Evolutionary conservation across 1,140 invertebrate genomes (phyloP).

Genomic region (Sarcophaga bullata): DNA sequence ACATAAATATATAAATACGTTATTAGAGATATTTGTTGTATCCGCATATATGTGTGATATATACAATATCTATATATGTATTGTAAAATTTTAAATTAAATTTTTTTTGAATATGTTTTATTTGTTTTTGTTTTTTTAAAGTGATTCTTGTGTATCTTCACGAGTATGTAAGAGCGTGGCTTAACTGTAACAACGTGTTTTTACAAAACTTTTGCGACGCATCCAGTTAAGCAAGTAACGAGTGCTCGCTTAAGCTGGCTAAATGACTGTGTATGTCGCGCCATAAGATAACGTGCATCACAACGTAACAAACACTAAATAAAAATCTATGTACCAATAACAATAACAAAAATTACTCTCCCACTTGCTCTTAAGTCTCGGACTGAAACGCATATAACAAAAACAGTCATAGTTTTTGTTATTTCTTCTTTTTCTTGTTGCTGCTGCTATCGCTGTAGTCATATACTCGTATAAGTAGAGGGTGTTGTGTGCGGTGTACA

Average conservation of each 20-base stretch:
- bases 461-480: not conserved
- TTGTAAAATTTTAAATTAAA: not conserved
- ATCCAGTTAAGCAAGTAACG: conserved; percentile 18
- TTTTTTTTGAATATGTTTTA: not conserved
- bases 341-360: not conserved
- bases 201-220: conserved; percentile 17
- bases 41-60: not conserved
- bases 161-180: conserved; percentile 1
- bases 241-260: conserved; percentile 23
- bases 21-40: not conserved
- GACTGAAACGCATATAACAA: not conserved
- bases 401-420: too few relatives aligned
- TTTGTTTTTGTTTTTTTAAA: not conserved
- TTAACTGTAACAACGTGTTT: conserved; percentile 19
- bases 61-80: not conserved
- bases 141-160: not conserved
- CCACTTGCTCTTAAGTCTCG: not conserved
- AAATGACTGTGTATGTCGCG: conserved; percentile 19
- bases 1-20: too few relatives aligned
- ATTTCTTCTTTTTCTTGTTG: too few relatives aligned
- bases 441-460: not conserved
- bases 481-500: conserved; percentile 10
- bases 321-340: conserved; percentile 13
- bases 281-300: conserved; percentile 11
- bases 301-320: not conserved